Evolutionary conservation across 2,113 vertebrate species (phyloP).

Genomic region (Brachyhypopomus occidentalis): DNA sequence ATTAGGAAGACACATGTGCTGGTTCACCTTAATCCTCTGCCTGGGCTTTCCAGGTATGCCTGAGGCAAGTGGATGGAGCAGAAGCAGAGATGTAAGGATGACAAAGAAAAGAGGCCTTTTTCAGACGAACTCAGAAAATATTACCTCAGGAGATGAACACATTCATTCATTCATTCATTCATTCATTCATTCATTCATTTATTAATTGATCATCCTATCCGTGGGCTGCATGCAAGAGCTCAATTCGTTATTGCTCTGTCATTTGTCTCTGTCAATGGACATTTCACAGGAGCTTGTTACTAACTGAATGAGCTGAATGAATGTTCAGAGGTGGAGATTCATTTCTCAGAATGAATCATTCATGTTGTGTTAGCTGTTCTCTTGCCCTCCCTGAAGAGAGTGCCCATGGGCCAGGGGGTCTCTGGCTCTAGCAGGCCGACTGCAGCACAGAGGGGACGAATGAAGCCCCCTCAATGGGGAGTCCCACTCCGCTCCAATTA

Average conservation of each 20-base stretch:
- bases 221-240: constrained; percentile 2
- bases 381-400: constrained; percentile 41
- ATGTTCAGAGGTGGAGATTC: constrained; percentile 46
- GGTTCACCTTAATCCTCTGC: background rate
- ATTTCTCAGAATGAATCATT: constrained; percentile 55
- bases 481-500: background rate
- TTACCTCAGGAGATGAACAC: constrained; percentile 20
- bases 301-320: constrained; percentile 40
- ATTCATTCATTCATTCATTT: too few relatives aligned
- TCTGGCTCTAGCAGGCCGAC: constrained; percentile 22
- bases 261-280: constrained; percentile 27
- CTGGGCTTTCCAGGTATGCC: background rate
- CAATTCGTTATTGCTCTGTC: background rate
- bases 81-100: constrained; percentile 14
- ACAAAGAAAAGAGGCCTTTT: constrained; percentile 33
- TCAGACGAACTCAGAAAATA: constrained; percentile 18
- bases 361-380: constrained; percentile 31
- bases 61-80: background rate
- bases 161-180: background rate
- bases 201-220: background rate
- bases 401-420: constrained; percentile 42
- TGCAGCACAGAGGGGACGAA: background rate
- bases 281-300: constrained; percentile 5
- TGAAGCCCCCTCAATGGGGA: background rate
- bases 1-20: constrained; percentile 2